phyloP scores from a whole-genome alignment of 2,797 vertebrate genomes.

The Sebastes taczanowskii region DNA sequence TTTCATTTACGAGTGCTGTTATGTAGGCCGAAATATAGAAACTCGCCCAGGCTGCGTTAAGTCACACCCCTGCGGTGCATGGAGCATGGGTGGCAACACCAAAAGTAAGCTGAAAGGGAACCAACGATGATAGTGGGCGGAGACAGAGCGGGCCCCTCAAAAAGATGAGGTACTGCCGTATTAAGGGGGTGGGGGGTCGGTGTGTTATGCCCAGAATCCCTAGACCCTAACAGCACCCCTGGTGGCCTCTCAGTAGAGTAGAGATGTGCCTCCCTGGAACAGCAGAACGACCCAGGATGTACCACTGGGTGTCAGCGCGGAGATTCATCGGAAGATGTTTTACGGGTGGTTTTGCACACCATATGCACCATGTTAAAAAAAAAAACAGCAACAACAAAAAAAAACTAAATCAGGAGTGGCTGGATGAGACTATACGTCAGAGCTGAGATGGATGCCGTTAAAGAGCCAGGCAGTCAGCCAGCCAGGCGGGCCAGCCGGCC shows the following conservation, averaged over 20 bases:
- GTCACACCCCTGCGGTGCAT: conserved; percentile 54
- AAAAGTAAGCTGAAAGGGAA: conserved; percentile 55
- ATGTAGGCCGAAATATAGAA: conserved; percentile 59
- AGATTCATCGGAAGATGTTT: conserved; percentile 59
- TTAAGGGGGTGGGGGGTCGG: not conserved
- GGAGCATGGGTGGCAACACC: conserved; percentile 70
- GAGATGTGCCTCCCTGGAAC: conserved; percentile 26
- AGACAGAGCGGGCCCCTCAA: conserved; percentile 3
- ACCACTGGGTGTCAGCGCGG: conserved; percentile 48
- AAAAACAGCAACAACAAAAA: conserved; percentile 15
- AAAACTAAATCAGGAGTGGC: conserved; percentile 27
- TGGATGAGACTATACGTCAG: conserved; percentile 51
- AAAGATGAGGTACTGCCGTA: not conserved
- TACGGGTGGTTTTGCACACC: conserved; percentile 67
- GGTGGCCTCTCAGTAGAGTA: conserved; percentile 25
- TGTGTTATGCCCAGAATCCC: conserved; percentile 21
- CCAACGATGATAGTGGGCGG: not conserved
- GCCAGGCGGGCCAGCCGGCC: conserved; percentile 36
- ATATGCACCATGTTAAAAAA: conserved; percentile 58
- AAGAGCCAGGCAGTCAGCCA: conserved; percentile 53
- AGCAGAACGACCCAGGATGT: conserved; percentile 5
- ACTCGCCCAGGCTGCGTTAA: conserved; percentile 37
- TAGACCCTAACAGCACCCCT: conserved; percentile 32
- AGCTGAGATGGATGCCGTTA: conserved; percentile 59
- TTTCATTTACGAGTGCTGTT: conserved; percentile 79